Evolutionary conservation across 2,797 vertebrate species (phyloP), one percentile per base, ranked within the genome.

Genomic region (Tiaroga cobitis): DNA sequence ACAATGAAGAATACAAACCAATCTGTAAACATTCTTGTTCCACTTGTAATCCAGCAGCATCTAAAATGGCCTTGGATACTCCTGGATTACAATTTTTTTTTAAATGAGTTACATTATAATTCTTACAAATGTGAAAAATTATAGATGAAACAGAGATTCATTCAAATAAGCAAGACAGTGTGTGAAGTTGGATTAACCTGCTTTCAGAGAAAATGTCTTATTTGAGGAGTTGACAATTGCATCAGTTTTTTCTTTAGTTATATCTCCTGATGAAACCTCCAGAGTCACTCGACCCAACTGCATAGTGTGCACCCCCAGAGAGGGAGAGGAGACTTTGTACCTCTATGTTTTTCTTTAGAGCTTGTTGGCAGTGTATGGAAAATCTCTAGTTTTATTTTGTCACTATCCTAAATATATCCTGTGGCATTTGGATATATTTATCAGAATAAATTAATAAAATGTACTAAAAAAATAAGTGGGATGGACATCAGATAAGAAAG

Each of bases 201-300:
- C 1, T 85, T 91, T 93, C 26, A 94, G 92, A 88, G 81, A 84
- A 83, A 98, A 98, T 1, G 54, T 43, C 0, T 39, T 0, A 88
- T 97, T 95, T 81, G 97, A 92, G 83, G 97, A 93, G 89, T 96
- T 98, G 80, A 99, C 93, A 74, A 99, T 97, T 89, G 94, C 94
- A 67, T 98, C 97, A 84, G 95, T 95, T 56, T 90, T 85, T 89
- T 98, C 96, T 85, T 93, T 95, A 32, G 95, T 96, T 91, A 98
- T 97, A 86, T 99, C 96, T 78, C 97, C 97, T 0, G 93, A 93
- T 6, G 92, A 91, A 87, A 96, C 91, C 88, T 97, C 91, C 0
- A 98, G 86, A 2, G 56, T 91, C 87, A 98, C 74, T 0, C 90
- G 90, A 79, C 95, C 97, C 88, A 99, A 92, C 83, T 91, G 92